phyloP scores from a whole-genome alignment of 2,113 vertebrate species.

The Calyptomena viridis region DNA sequence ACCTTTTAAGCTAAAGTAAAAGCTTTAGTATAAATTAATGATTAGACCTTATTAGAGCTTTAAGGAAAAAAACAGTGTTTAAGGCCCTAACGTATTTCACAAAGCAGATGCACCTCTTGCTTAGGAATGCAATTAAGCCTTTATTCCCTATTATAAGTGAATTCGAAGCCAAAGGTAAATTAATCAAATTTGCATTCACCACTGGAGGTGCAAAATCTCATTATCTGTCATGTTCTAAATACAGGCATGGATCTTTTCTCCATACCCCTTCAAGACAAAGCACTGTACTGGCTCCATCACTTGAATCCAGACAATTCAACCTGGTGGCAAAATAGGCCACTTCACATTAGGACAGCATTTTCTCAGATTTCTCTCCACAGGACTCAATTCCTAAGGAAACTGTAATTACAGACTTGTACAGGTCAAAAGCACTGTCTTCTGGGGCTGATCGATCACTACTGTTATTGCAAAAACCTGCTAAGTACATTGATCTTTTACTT shows the following conservation, averaged over 20 bases:
- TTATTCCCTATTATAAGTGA: neutral
- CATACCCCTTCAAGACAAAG: neutral
- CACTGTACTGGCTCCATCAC: neutral
- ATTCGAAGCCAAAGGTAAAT: neutral
- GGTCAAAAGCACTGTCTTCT: constrained; percentile 4
- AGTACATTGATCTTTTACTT: neutral
- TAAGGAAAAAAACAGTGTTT: neutral
- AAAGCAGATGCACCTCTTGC: neutral
- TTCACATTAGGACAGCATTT: neutral
- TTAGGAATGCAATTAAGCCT: neutral
- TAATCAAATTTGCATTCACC: neutral
- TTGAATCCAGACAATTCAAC: neutral
- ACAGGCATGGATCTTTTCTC: neutral
- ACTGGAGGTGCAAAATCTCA: neutral
- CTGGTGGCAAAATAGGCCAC: neutral
- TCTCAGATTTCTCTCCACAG: neutral
- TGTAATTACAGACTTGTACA: neutral
- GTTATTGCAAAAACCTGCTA: neutral
- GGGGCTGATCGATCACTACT: neutral
- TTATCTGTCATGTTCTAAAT: neutral
- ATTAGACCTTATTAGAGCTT: neutral
- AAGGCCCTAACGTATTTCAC: neutral
- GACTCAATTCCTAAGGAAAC: neutral
- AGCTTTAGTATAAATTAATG: neutral
- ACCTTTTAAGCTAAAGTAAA: neutral